A percentile compares a stretch with the other conserved stretches of the same genome.
phyloP scores from a whole-genome alignment of 1,140 invertebrate genomes.

The Drosophila pectinifera region DNA sequence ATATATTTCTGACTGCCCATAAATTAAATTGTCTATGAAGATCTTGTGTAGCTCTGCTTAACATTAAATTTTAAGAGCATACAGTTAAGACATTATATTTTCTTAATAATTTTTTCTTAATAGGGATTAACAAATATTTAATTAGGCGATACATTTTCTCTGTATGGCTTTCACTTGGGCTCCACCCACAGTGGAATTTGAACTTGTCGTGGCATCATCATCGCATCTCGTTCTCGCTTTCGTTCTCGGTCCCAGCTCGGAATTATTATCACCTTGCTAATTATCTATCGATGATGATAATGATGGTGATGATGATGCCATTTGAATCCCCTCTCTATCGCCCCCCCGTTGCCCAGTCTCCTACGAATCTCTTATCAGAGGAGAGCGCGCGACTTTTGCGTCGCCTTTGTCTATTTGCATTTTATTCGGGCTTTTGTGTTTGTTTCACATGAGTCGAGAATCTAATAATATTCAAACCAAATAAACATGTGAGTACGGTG shows the following conservation, averaged over 20 bases:
- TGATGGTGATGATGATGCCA: slow-evolving; percentile 66
- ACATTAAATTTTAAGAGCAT: not conserved
- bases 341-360: slow-evolving; percentile 16
- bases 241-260: slow-evolving; percentile 51
- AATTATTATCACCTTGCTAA: slow-evolving; percentile 75
- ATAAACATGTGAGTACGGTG: slow-evolving; percentile 51
- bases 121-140: not conserved
- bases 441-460: slow-evolving; percentile 41
- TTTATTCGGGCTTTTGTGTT: slow-evolving; percentile 38
- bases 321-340: slow-evolving; percentile 39
- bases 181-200: slow-evolving; percentile 75
- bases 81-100: too few relatives aligned
- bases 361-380: slow-evolving; percentile 58
- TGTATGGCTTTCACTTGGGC: slow-evolving; percentile 17
- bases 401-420: slow-evolving; percentile 65
- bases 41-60: not conserved
- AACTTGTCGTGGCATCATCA: slow-evolving; percentile 53
- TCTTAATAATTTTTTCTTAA: too few relatives aligned
- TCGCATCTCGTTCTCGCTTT: slow-evolving; percentile 41
- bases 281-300: slow-evolving; percentile 75
- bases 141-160: not conserved
- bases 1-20: too few relatives aligned
- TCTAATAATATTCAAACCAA: slow-evolving; percentile 63
- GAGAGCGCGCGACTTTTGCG: slow-evolving; percentile 49
- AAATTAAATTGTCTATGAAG: too few relatives aligned